Evolutionary conservation across 2,113 vertebrate genomes (phyloP), one percentile per base, ranked within the genome.

Genomic region (Campylorhamphus procurvoides): DNA sequence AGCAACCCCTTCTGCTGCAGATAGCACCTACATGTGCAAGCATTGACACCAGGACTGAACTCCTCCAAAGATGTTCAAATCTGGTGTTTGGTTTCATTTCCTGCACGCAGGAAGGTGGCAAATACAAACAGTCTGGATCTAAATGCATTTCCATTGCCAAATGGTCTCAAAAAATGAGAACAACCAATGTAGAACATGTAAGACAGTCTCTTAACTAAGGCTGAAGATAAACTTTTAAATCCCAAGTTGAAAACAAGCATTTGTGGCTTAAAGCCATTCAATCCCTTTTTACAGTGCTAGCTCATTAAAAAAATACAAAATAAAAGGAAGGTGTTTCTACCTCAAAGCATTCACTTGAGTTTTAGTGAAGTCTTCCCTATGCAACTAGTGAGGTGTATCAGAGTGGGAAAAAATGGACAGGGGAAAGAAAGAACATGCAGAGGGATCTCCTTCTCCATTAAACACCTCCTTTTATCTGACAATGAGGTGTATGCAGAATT

Each of bases 1-100:
- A 81, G 47, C 37, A 12, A 19, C 42, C 11, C 9, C 3, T 68
- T n/a, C 24, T 8, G 19, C 14, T 53, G 40, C 27, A 67, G 71
- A 6, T 37, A 56, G 4, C 33, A 1, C 27, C 24, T 9, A 9
- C 5, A 2, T 10, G 15, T 5, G 1, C 46, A 66, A 18, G 20
- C 18, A 8, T 58, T 58, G 31, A 7, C 42, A 27, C 15, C 40
- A 46, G 16, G 12, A 7, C 33, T 25, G 31, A 50, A 49, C 33
- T 17, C 28, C 39, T 53, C 56, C n/a, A 33, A 10, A 42, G 24
- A 5, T 7, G 3, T 12, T 33, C 49, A 37, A 29, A 56, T 15
- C 66, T 4, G 1, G 19, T 4, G 3, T 22, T 44, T 33, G 40
- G 12, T 9, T 59, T 59, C 39, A 19, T 17, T 10, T 39, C 9